Evolutionary conservation across 2,888 invertebrate genomes (phyloP), one percentile per base, ranked within the genome.

Genomic region (Eledona agricola): DNA sequence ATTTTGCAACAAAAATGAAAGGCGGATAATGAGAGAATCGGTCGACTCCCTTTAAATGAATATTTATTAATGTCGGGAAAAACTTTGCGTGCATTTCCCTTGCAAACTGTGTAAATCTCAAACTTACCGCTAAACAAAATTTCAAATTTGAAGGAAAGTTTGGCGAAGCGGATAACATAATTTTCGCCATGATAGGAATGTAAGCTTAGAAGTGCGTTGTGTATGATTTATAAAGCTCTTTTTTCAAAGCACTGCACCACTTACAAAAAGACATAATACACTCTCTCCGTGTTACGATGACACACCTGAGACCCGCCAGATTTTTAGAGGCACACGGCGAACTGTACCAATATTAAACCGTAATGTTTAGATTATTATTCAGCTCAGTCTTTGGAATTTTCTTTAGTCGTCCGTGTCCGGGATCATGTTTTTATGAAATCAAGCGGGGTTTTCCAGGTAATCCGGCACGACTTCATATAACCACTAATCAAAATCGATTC

Each of bases 131-230:
- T 42, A 49, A 52, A 49, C 43, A 54, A 54, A 54, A 54, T 35
- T 49, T 37, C 34, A 35, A 42, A 49, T 49, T 54, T 54, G 42
- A 43, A 54, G 43, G 43, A 49, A 54, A 49, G 37, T 54, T 54
- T 54, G 40, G 13, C 37, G 46, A 38, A 49, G 49, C 54, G 54
- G 37, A 54, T 60, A 60, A 58, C 54, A 60, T 56, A 47, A 51
- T 57, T 58, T 60, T 58, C 53, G 26, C 53, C 55, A 53, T 54
- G 53, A 60, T 60, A 58, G 59, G 55, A 60, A 55, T 55, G 53
- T 53, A 47, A 57, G 55, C 59, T 60, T 53, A 55, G 57, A 59
- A 49, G 50, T 58, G 55, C 46, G 55, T 51, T 57, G 37, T 54
- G 45, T 57, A 60, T 60, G 59, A 60, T 60, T 60, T 60, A 60